Evolutionary conservation across 2,888 invertebrate species (phyloP).

Genomic region (Myopa testacea): DNA sequence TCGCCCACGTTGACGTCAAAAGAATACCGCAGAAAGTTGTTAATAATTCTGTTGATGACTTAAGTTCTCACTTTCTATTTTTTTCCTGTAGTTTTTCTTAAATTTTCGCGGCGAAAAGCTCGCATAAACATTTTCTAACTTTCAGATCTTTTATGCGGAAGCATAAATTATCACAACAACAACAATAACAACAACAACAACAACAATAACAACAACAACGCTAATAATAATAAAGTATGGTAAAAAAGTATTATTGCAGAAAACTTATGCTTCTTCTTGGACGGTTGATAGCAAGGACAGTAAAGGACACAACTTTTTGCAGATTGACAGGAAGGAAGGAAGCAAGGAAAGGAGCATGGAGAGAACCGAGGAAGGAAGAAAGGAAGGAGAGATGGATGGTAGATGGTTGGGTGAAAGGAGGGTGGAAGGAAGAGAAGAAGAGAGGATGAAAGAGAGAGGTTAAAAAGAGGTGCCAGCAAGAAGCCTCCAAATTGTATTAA

Average conservation of each 20-base stretch:
- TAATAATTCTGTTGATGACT: constrained; percentile 38
- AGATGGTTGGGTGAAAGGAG: background rate
- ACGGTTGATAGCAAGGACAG: background rate
- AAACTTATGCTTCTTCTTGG: background rate
- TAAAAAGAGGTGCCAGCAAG: too few relatives aligned
- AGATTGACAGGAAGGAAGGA: too few relatives aligned
- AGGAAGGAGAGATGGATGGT: background rate
- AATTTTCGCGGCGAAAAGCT: background rate
- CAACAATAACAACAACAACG: background rate
- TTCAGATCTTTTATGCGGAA: constrained; percentile 20
- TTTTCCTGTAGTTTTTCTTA: background rate
- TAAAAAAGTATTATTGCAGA: constrained; percentile 12
- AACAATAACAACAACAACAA: background rate
- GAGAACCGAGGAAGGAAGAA: too few relatives aligned
- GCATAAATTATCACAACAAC: constrained; percentile 29
- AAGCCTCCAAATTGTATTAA: constrained; percentile 20
- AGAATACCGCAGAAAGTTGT: constrained; percentile 31
- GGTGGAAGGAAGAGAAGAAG: background rate
- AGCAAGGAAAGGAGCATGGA: too few relatives aligned
- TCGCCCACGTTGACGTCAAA: background rate
- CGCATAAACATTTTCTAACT: constrained; percentile 30
- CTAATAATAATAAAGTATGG: constrained; percentile 14
- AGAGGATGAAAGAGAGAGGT: background rate
- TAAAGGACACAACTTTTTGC: constrained; percentile 3
- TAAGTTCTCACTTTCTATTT: constrained; percentile 17